Conservation (phyloP, 2,888 invertebrate species). For the Volucella zonaria region DNA sequence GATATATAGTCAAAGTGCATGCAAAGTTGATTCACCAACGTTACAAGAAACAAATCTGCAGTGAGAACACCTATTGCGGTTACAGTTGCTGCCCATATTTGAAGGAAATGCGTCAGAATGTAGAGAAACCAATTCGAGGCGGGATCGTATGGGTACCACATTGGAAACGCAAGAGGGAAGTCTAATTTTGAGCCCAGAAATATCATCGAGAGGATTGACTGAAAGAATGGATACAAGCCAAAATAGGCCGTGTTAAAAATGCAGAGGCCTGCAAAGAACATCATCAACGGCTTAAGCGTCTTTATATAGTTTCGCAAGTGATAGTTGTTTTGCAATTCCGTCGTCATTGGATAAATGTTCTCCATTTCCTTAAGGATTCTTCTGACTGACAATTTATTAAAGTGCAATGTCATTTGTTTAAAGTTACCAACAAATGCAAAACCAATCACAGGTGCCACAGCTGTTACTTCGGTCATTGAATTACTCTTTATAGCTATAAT, state of each 20-base stretch:
- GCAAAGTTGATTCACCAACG: conserved; percentile 78
- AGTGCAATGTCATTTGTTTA: conserved; percentile 77
- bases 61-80: conserved; percentile 78
- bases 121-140: conserved; percentile 60
- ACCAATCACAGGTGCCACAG: conserved; percentile 79
- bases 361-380: conserved; percentile 77
- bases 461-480: conserved; percentile 77
- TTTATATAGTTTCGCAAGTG: conserved; percentile 59
- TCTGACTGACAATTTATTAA: conserved; percentile 74
- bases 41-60: conserved; percentile 78
- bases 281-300: conserved; percentile 77
- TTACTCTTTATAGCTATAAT: conserved; percentile 76
- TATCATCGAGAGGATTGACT: neutral
- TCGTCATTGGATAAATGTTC: conserved; percentile 77
- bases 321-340: conserved; percentile 73
- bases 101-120: conserved; percentile 75
- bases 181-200: conserved; percentile 74
- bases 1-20: conserved; percentile 79
- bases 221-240: conserved; percentile 75
- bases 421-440: conserved; percentile 78
- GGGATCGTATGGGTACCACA: conserved; percentile 79
- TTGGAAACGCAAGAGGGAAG: conserved; percentile 77
- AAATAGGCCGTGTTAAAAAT: conserved; percentile 77
- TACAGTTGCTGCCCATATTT: conserved; percentile 77
- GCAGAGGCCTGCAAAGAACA: conserved; percentile 77